A percentile compares a stretch with the other conserved stretches of the same genome.
Evolutionary conservation across 2,797 vertebrate genomes (phyloP).

Genomic region (Poeciliopsis infans): DNA sequence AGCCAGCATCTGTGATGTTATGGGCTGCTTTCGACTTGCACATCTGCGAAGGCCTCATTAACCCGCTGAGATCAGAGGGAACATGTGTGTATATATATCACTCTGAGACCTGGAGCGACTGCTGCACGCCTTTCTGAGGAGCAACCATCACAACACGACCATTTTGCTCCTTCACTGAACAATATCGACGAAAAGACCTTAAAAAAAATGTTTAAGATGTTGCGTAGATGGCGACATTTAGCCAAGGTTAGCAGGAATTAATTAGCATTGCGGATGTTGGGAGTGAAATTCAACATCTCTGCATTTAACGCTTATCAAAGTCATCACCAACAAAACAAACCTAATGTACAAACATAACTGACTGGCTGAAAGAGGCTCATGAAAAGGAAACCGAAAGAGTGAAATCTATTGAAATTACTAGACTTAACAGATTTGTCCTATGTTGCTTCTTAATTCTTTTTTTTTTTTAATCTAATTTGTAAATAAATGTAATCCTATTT

Average conservation of each 20-base stretch:
- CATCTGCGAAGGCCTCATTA: conserved; percentile 22
- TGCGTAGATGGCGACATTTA: neutral
- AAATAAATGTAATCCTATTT: neutral
- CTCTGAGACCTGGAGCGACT: neutral
- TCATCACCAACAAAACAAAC: neutral
- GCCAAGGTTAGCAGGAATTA: neutral
- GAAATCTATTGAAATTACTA: neutral
- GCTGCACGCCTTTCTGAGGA: neutral
- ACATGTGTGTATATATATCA: conserved; percentile 1
- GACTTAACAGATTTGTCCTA: neutral
- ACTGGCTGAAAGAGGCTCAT: neutral
- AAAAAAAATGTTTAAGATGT: neutral
- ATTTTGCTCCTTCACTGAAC: neutral
- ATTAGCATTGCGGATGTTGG: neutral
- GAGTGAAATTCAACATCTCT: neutral
- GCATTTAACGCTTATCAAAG: neutral
- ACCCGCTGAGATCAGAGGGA: conserved; percentile 14
- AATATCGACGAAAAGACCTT: neutral
- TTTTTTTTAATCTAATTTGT: neutral
- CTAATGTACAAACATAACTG: neutral
- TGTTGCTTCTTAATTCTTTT: neutral
- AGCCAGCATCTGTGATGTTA: conserved; percentile 4
- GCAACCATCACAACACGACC: neutral
- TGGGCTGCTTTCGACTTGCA: conserved; percentile 3
- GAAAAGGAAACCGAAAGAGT: neutral